These are phyloP conservation scores for Zaprionus inermis DNA, from an alignment of 1,140 invertebrate genomes.

Conservation along the genomic window DNA sequence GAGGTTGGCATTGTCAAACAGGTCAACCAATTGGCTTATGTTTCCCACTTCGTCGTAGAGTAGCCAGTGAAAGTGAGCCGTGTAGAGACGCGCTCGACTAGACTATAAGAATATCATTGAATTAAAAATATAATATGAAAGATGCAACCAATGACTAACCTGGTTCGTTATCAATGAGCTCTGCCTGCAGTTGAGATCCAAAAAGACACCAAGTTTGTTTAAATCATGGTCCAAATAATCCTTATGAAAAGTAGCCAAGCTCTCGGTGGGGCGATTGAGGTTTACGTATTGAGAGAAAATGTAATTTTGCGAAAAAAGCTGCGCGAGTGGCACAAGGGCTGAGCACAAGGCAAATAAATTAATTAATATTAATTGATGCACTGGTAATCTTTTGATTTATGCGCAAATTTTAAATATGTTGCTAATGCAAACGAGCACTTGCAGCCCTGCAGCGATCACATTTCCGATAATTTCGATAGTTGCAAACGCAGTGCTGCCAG, in stretches of 20 bases:
- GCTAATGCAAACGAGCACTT: background rate
- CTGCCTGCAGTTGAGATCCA: conserved; percentile 61
- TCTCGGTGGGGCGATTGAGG: conserved; percentile 28
- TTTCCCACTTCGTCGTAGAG: conserved; percentile 62
- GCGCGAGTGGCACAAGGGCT: conserved; percentile 45
- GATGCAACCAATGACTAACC: conserved; percentile 21
- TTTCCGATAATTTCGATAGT: background rate
- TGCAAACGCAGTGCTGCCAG: background rate
- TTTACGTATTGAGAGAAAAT: conserved; percentile 66
- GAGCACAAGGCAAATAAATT: background rate
- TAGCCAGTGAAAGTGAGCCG: conserved; percentile 64
- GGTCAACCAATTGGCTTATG: conserved; percentile 31
- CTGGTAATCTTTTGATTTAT: background rate
- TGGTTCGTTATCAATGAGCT: conserved; percentile 53
- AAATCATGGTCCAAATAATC: conserved; percentile 57
- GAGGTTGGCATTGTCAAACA: conserved; percentile 59
- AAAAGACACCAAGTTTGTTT: conserved; percentile 57
- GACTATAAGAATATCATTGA: conserved; percentile 34
- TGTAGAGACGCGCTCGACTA: conserved; percentile 55
- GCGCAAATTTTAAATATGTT: background rate
- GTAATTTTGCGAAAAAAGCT: conserved; percentile 39
- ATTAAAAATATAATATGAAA: background rate
- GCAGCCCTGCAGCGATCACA: background rate
- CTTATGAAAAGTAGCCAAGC: conserved; percentile 45
- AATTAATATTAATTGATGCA: background rate